Conservation (phyloP, 2,797 vertebrate species). For the Sebastes matsubarae region DNA sequence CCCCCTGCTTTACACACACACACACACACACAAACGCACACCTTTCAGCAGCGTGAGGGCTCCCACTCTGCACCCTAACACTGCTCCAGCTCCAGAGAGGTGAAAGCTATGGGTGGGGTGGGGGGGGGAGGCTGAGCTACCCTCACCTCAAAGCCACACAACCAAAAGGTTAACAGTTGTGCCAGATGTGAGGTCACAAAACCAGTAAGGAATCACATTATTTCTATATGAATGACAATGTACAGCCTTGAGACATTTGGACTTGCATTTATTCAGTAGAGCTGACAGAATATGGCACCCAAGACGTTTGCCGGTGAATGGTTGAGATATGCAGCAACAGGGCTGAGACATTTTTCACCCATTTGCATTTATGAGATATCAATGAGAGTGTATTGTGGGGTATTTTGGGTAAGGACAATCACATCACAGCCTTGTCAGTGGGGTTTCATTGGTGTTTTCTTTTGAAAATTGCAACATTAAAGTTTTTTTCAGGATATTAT, state of each 20-base stretch:
- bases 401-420: conserved; percentile 16
- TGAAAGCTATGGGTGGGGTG: conserved; percentile 45
- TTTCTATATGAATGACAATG: conserved; percentile 75
- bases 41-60: conserved; percentile 24
- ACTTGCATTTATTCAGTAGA: conserved; percentile 75
- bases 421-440: neutral
- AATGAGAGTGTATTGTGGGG: conserved; percentile 32
- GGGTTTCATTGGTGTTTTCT: neutral
- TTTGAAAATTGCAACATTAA: neutral
- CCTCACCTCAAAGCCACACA: conserved; percentile 69
- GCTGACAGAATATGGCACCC: conserved; percentile 64
- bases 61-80: conserved; percentile 61
- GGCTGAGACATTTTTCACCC: conserved; percentile 26
- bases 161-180: conserved; percentile 76
- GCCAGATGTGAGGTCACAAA: conserved; percentile 70
- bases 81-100: conserved; percentile 56
- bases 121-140: conserved; percentile 39
- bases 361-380: conserved; percentile 55
- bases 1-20: conserved; percentile 46
- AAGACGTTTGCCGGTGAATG: conserved; percentile 57
- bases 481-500: neutral
- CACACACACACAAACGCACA: conserved; percentile 16
- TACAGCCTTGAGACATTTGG: conserved; percentile 73
- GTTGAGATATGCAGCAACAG: conserved; percentile 64
- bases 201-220: conserved; percentile 71